phyloP scores from a whole-genome alignment of 2,888 invertebrate species.

The Drosophila falleni region DNA sequence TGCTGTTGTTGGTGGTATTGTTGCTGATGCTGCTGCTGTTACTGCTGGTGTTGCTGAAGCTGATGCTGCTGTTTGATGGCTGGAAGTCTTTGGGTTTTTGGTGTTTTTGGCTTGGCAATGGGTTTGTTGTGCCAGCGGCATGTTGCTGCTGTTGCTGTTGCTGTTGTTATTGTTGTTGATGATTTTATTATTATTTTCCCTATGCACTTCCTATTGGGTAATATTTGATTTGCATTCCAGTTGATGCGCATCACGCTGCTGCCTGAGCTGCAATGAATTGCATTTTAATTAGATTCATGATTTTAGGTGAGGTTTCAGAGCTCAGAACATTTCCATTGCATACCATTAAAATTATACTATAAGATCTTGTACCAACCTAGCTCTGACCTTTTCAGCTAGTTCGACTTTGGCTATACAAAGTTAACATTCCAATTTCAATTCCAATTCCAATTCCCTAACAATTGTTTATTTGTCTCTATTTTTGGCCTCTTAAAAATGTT shows the following conservation, averaged over 20 bases:
- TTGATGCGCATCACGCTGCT: slow-evolving; percentile 66
- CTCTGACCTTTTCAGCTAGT: slow-evolving; percentile 46
- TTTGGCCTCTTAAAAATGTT: slow-evolving; percentile 65
- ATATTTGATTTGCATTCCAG: slow-evolving; percentile 80
- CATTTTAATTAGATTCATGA: slow-evolving; percentile 80
- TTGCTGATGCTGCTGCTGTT: slow-evolving; percentile 18
- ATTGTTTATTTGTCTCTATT: slow-evolving; percentile 61
- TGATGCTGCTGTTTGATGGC: slow-evolving; percentile 76
- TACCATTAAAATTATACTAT: slow-evolving; percentile 11
- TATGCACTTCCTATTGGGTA: slow-evolving; percentile 79
- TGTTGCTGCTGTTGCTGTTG: slow-evolving; percentile 34
- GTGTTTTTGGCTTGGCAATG: slow-evolving; percentile 38
- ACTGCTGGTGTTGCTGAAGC: slow-evolving; percentile 30
- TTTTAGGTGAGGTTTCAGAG: slow-evolving; percentile 61
- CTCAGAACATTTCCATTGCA: slow-evolving; percentile 36
- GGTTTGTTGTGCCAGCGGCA: slow-evolving; percentile 74
- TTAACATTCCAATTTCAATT: slow-evolving; percentile 54
- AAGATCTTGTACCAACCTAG: slow-evolving; percentile 15
- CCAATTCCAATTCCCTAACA: slow-evolving; percentile 45
- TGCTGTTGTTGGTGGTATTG: slow-evolving; percentile 32
- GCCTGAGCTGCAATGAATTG: slow-evolving; percentile 68
- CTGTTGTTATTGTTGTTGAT: slow-evolving; percentile 65
- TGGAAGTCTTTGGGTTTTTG: slow-evolving; percentile 55
- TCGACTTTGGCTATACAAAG: not conserved
- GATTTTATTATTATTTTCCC: slow-evolving; percentile 79